Evolutionary conservation across 2,888 invertebrate species (phyloP), one percentile per base, ranked within the genome.

Genomic region (Ligdia adustata): DNA sequence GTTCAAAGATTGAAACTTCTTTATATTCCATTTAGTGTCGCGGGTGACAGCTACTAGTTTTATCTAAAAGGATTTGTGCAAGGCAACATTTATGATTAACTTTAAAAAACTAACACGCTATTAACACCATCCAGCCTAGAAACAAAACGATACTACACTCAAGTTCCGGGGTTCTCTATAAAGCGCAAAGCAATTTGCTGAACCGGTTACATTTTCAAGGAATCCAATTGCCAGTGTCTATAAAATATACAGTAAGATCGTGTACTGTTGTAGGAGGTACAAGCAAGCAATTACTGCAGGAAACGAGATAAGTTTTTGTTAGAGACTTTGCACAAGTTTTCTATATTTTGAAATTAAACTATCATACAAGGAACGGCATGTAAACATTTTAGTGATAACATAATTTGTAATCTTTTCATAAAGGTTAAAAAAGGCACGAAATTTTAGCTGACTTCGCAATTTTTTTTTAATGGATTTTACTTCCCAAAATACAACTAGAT

Each of bases 181-280:
- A 45, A 42, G 40, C 16, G 29, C 34, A 32, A 34, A 32, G 38
- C 43, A 56, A 50, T 55, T 55, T 31, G 29, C 46, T 2, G 33
- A 50, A 50, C 52, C 50, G 47, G 56, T 40, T 47, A 16, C n/a
- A 7, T 3, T 15, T 33, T 34, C 29, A 28, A 14, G 29, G 47
- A 37, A 32, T 41, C 26, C n/a, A 20, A 22, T 27, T 22, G 22
- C 9, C 9, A 2, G 2, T 20, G 26, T 11, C 18, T 46, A 40
- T 27, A 16, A 24, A 16, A 46, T 26, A 9, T 14, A 35, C 27
- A 22, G n/a, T 28, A 31, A 26, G 33, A 47, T 22, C 18, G 29
- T 24, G 26, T 29, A 24, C 11, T 14, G 13, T 38, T 20, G 5
- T 22, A 34, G 7, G 22, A 6, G n/a, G 22, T n/a, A 22, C 34